Evolutionary conservation across 2,888 invertebrate genomes (phyloP).

Genomic region (Dysmachus trigonus): DNA sequence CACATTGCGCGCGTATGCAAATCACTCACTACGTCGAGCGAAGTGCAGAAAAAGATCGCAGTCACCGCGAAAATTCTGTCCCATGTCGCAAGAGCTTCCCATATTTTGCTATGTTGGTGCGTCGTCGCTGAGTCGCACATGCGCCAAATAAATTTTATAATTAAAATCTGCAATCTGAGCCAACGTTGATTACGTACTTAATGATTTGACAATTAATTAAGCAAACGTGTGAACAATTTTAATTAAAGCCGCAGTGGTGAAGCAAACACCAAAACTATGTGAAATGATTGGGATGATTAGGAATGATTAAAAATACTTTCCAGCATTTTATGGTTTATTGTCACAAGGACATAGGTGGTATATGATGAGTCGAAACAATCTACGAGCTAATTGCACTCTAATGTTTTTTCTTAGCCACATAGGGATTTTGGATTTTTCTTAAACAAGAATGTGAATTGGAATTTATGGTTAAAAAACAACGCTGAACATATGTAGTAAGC

Average conservation of each 20-base stretch:
- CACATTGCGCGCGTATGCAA: background rate
- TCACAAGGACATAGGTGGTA: background rate
- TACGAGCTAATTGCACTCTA: no score
- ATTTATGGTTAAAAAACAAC: no score
- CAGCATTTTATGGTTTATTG: background rate
- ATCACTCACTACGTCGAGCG: background rate
- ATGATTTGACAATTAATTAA: slow-evolving; percentile 61
- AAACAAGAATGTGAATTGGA: no score
- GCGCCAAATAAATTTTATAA: slow-evolving; percentile 50
- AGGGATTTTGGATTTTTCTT: no score
- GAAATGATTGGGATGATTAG: background rate
- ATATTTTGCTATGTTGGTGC: slow-evolving; percentile 27
- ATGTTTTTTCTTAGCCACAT: no score
- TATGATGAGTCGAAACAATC: no score
- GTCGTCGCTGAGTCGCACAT: slow-evolving; percentile 44
- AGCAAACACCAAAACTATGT: background rate
- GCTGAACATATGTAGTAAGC: no score
- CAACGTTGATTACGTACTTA: slow-evolving; percentile 51
- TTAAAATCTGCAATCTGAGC: slow-evolving; percentile 44
- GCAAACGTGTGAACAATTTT: slow-evolving; percentile 64
- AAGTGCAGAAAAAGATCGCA: background rate
- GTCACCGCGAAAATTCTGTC: background rate
- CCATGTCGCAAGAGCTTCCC: background rate
- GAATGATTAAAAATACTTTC: background rate
- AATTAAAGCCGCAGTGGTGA: slow-evolving; percentile 53